A percentile compares a stretch with the other conserved stretches of the same genome.
These are phyloP conservation scores for Cryptophagus acutangulus DNA, from an alignment of 2,888 invertebrate species.

Conservation along the genomic window DNA sequence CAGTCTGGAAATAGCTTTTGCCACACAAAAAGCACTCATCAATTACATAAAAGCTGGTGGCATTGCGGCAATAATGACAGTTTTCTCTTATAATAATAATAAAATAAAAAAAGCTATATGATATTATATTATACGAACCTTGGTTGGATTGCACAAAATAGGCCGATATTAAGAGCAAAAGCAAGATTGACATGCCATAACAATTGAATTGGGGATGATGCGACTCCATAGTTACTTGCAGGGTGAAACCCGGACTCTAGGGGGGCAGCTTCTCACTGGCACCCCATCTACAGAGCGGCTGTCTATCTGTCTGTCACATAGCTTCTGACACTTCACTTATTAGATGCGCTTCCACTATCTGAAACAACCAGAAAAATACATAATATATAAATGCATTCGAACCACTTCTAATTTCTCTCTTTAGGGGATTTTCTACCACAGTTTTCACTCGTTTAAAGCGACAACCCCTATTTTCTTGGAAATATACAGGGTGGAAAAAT, in stretches of 20 bases:
- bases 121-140: constrained; percentile 19
- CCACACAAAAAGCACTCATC: too few species aligned
- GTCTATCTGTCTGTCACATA: constrained; percentile 25
- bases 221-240: neutral
- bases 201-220: neutral
- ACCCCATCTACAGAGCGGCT: constrained; percentile 9
- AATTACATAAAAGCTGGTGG: too few species aligned
- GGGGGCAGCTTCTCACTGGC: constrained; percentile 12
- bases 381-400: constrained; percentile 1
- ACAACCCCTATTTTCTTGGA: too few species aligned
- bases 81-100: too few species aligned
- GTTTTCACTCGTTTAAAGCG: too few species aligned
- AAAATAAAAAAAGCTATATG: too few species aligned
- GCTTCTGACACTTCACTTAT: constrained; percentile 26
- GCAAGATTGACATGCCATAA: constrained; percentile 12
- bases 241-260: constrained; percentile 14
- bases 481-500: too few species aligned
- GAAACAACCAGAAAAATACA: constrained; percentile 23
- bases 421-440: too few species aligned
- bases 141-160: constrained; percentile 18
- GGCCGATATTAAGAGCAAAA: constrained; percentile 18
- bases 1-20: too few species aligned
- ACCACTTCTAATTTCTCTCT: too few species aligned
- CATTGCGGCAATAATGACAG: too few species aligned
- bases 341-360: constrained; percentile 17